These are phyloP conservation scores for Antrozous pallidus DNA, from an alignment of 2,797 vertebrate genomes.

Conservation along the genomic window DNA sequence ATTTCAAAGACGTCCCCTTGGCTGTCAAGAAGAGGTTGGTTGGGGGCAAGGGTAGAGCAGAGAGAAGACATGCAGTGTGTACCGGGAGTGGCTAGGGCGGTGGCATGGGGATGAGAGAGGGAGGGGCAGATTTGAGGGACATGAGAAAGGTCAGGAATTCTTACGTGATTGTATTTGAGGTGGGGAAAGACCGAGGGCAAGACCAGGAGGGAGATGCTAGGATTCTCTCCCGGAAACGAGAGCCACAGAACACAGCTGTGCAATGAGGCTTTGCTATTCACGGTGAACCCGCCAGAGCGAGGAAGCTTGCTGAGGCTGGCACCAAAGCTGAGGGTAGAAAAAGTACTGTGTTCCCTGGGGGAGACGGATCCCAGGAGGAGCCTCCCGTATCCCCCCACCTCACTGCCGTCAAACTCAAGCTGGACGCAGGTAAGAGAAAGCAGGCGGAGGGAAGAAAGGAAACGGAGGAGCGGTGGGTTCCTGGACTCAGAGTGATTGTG, in stretches of 20 bases:
- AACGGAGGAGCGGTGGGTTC: background rate
- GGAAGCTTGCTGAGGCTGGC: background rate
- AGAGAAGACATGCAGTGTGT: background rate
- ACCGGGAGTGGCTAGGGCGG: background rate
- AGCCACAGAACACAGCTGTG: background rate
- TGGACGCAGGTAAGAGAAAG: background rate
- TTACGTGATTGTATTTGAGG: background rate
- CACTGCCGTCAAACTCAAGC: background rate
- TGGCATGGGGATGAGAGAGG: background rate
- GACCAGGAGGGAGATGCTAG: background rate
- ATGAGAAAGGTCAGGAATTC: background rate
- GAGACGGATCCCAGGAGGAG: background rate
- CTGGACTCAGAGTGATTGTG: background rate
- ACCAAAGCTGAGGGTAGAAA: background rate
- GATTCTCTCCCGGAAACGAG: background rate
- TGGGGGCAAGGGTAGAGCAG: background rate
- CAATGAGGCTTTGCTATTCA: background rate
- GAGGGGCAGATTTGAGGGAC: background rate
- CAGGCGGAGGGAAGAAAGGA: background rate
- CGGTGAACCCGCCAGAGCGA: background rate
- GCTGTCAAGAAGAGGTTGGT: background rate
- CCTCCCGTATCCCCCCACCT: background rate
- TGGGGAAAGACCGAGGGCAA: background rate
- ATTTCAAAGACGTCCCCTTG: background rate
- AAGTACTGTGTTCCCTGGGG: background rate